Percentiles rank a stretch among this genome's conserved stretches.
These are phyloP conservation scores for Ochotona curzoniae DNA, from an alignment of 2,113 vertebrate species.

Conservation along the genomic window DNA sequence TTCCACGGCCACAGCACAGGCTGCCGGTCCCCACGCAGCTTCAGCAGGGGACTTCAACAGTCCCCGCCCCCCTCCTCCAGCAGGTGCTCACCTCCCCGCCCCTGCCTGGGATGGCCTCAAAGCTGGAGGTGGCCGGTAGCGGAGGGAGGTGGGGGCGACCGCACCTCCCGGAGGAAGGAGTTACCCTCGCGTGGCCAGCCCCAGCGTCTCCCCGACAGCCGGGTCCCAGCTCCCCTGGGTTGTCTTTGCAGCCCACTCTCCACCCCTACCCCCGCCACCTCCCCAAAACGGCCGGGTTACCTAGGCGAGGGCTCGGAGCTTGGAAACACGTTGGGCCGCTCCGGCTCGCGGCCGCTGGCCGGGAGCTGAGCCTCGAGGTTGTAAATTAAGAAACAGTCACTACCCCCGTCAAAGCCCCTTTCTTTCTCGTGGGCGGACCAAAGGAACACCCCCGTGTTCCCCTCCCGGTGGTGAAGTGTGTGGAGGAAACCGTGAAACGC, in stretches of 20 bases:
- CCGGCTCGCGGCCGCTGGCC: slow-evolving; percentile 80
- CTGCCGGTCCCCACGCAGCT: neutral
- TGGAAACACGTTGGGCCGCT: slow-evolving; percentile 82
- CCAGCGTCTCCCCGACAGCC: neutral
- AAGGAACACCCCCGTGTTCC: slow-evolving; percentile 84
- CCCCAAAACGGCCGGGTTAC: slow-evolving; percentile 73
- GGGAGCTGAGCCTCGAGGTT: slow-evolving; percentile 88
- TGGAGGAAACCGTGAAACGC: slow-evolving; percentile 87
- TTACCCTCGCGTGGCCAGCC: neutral
- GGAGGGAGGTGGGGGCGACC: neutral
- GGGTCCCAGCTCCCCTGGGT: neutral
- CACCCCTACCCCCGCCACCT: too few relatives aligned
- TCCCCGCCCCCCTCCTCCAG: neutral
- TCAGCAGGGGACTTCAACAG: neutral
- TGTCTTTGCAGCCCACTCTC: too few relatives aligned
- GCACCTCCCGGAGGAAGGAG: neutral
- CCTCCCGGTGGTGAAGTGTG: slow-evolving; percentile 79
- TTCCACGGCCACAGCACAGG: neutral
- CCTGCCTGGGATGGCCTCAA: neutral
- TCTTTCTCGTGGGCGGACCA: slow-evolving; percentile 84
- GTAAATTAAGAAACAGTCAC: slow-evolving; percentile 92
- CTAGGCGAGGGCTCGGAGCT: slow-evolving; percentile 85
- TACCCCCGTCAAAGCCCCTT: slow-evolving; percentile 87
- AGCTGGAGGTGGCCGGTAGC: neutral
- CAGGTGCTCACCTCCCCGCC: neutral